Conservation (phyloP, 1,140 invertebrate genomes). For the Lamellibrachia luymesi region DNA sequence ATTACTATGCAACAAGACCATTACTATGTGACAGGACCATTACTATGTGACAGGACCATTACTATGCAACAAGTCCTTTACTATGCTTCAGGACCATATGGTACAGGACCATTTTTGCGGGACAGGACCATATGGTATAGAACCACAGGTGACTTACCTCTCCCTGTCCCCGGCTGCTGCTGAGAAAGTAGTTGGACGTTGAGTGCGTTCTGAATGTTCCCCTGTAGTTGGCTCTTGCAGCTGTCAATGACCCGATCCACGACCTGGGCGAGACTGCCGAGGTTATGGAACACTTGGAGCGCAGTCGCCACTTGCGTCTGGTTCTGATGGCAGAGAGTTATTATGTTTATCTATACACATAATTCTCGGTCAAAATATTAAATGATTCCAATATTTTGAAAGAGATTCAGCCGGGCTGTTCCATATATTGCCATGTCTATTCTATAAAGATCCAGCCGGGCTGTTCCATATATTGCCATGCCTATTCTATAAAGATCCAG, state of each 20-base stretch:
- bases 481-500: too few relatives aligned
- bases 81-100: not conserved
- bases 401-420: too few relatives aligned
- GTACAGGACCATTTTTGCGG: too few relatives aligned
- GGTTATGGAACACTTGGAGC: conserved; percentile 73
- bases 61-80: not conserved
- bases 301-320: conserved; percentile 67
- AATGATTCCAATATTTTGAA: too few relatives aligned
- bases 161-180: conserved; percentile 14
- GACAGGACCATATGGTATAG: too few relatives aligned
- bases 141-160: not conserved
- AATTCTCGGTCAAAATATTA: too few relatives aligned
- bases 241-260: conserved; percentile 63
- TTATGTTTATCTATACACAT: not conserved
- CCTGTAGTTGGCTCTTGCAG: conserved; percentile 62
- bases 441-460: too few relatives aligned
- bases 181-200: conserved; percentile 58
- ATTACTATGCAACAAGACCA: not conserved
- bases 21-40: not conserved
- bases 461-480: too few relatives aligned
- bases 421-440: too few relatives aligned
- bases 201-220: conserved; percentile 63
- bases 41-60: not conserved
- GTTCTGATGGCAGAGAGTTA: conserved; percentile 58
- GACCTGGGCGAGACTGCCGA: conserved; percentile 64